Evolutionary conservation across 2,113 vertebrate genomes (phyloP).

Genomic region (Nannospalax galili): DNA sequence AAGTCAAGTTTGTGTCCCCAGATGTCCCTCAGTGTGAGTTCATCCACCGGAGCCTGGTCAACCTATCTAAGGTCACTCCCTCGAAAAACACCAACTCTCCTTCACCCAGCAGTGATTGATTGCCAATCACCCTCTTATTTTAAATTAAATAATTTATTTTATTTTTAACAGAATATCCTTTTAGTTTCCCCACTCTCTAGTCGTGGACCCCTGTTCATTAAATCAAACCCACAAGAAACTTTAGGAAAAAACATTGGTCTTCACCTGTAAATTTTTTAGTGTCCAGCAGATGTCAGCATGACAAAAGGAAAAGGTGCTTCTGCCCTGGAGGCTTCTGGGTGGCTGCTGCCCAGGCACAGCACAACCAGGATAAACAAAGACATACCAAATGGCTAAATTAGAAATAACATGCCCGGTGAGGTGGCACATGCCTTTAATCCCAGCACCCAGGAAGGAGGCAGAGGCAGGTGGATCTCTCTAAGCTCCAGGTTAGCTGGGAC

Average conservation of each 20-base stretch:
- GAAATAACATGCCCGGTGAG: no score
- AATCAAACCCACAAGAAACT: background rate
- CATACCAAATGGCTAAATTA: background rate
- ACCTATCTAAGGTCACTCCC: no score
- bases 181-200: no score
- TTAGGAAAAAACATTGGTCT: background rate
- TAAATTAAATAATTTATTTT: background rate
- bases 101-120: no score
- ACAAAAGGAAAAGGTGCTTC: background rate
- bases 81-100: no score
- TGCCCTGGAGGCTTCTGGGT: background rate
- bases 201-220: background rate
- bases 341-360: fast-evolving
- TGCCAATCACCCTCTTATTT: background rate
- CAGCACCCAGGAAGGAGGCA: no score
- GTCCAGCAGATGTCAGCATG: slow-evolving; percentile 66
- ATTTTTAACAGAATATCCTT: background rate
- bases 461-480: no score
- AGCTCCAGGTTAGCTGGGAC: no score
- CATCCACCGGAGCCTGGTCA: no score
- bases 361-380: background rate
- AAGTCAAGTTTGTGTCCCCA: no score
- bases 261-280: background rate
- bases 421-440: no score
- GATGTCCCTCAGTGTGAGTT: no score